These are phyloP conservation scores for Allolobophora icterica DNA, from an alignment of 2,888 invertebrate species.

Conservation along the genomic window DNA sequence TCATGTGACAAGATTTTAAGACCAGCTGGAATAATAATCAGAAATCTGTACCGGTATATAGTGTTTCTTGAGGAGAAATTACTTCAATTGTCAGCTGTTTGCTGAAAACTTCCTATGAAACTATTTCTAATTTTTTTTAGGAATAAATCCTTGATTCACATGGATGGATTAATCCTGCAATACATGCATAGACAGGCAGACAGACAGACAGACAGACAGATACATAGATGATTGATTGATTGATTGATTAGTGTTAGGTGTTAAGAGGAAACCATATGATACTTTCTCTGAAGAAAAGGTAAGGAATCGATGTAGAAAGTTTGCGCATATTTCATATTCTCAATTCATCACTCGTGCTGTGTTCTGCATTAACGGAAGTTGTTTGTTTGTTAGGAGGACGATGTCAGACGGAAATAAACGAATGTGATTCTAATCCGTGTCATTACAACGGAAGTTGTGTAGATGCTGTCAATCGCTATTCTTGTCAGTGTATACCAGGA, in stretches of 20 bases:
- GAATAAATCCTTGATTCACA: no score
- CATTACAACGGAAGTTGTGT: slow-evolving; percentile 39
- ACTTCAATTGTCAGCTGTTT: no score
- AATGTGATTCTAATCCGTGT: slow-evolving; percentile 43
- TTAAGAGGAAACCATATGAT: not conserved
- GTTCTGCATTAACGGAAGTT: no score
- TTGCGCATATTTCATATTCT: not conserved
- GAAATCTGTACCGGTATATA: no score
- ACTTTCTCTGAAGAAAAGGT: not conserved
- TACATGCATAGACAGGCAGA: no score
- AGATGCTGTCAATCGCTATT: slow-evolving; percentile 36
- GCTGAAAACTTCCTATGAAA: no score
- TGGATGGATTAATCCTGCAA: no score
- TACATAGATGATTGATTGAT: not conserved
- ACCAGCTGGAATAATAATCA: not conserved
- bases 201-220: no score
- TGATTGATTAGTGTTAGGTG: no score
- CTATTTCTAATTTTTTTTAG: no score
- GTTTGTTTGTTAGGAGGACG: not conserved
- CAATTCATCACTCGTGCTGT: not conserved
- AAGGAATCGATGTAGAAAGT: not conserved
- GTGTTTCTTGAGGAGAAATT: no score
- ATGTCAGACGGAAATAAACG: slow-evolving; percentile 40
- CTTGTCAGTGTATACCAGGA: slow-evolving; percentile 35
- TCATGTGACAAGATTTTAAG: not conserved